Base-by-base conservation (phyloP, 2,113 vertebrate genomes). In the Syrrhaptes paradoxus region DNA sequence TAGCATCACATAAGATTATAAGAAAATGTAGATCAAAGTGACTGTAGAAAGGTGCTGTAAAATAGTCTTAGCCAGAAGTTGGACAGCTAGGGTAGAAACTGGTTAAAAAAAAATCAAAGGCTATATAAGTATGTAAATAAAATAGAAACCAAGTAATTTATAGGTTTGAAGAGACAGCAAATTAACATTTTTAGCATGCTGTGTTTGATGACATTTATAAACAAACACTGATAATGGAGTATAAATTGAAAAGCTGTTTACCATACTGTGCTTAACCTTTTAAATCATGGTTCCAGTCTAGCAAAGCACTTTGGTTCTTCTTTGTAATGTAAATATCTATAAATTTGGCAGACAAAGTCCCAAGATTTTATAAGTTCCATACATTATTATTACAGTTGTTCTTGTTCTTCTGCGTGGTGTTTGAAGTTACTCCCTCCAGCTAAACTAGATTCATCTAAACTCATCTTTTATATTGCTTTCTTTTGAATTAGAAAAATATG, bases 191-290 rank as follows among this genome's bases (percentile, higher is more conserved):
- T 86, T 52, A 87, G 75, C 63, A 83, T 73, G 45, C 32, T 81
- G n/a, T 92, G 78, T 51, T 86, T 91, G 65, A 52, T 90, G 79
- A 85, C 83, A 84, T 61, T 90, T 88, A 92, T 86, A 95, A 95
- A 94, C 87, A 91, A 93, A 91, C 58, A 91, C 78, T 62, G 48
- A 86, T 87, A 94, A 94, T 79, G 82, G 76, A 66, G 11, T 61
- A 95, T 57, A 93, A 89, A 91, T 31, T 94, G 76, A 91, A 90
- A 95, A 62, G 26, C 36, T 94, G 85, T 89, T 95, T 88, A 96
- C 78, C 82, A n/a, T 57, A 49, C 65, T 52, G 28, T 43, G 43
- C 32, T 88, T 63, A 95, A 81, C 46, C 70, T 89, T 91, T 94
- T 88, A 95, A 87, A 91, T 71, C 52, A 34, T 90, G 52, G n/a